A percentile compares a stretch with the other conserved stretches of the same genome.
phyloP scores from a whole-genome alignment of 2,797 vertebrate genomes.

The Leucoraja ocellata region DNA sequence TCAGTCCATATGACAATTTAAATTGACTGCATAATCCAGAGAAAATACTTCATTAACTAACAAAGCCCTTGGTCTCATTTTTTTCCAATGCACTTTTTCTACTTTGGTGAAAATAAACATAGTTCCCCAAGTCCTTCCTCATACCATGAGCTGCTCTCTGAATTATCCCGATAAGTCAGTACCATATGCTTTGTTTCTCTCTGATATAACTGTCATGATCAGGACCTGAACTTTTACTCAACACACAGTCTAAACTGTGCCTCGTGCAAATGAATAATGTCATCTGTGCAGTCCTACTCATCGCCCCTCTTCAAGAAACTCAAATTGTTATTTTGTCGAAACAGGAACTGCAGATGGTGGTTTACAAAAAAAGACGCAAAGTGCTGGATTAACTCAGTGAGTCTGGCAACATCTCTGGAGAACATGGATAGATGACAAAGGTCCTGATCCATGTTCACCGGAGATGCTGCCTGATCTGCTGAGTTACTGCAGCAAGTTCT shows the following conservation, averaged over 20 bases:
- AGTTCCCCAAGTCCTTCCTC: not conserved
- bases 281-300: not conserved
- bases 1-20: not conserved
- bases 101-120: not conserved
- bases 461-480: no score
- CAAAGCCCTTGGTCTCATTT: not conserved
- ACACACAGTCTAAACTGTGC: not conserved
- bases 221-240: not conserved
- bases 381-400: no score
- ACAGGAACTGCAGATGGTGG: no score
- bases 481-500: no score
- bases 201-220: not conserved
- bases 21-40: not conserved
- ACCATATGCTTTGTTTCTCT: not conserved
- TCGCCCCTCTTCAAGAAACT: not conserved
- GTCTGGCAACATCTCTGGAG: no score
- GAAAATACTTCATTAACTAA: not conserved
- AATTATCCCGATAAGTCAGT: not conserved
- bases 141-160: not conserved
- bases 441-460: no score
- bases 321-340: not conserved
- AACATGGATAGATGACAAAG: no score
- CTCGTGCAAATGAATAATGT: not conserved
- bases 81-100: not conserved
- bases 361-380: no score